These are phyloP conservation scores for Muraenolepis orangiensis DNA, from an alignment of 2,797 vertebrate genomes.

Conservation along the genomic window DNA sequence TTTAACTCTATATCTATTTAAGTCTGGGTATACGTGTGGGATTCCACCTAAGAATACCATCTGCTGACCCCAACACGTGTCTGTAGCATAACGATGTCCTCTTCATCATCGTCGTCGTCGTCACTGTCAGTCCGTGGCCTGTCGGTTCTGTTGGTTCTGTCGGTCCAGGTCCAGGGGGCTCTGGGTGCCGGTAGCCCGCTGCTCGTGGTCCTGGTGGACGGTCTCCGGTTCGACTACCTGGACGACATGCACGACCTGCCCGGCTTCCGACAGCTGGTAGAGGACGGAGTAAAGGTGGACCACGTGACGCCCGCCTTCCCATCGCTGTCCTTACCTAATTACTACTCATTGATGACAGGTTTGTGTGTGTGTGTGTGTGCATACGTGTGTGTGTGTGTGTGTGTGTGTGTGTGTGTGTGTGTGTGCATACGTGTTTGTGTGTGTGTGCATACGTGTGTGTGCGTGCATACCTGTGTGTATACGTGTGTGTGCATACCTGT, in stretches of 20 bases:
- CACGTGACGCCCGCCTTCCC: slow-evolving; percentile 92
- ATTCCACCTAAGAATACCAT: too few relatives aligned
- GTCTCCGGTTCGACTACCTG: slow-evolving; percentile 88
- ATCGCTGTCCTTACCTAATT: slow-evolving; percentile 90
- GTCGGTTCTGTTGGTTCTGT: too few relatives aligned
- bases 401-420: not conserved
- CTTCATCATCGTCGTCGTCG: too few relatives aligned
- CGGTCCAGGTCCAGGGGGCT: not conserved
- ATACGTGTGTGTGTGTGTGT: not conserved
- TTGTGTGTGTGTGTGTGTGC: not conserved
- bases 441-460: slow-evolving; percentile 1
- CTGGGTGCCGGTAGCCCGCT: slow-evolving; percentile 69
- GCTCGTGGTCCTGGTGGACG: slow-evolving; percentile 85
- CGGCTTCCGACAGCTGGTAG: slow-evolving; percentile 80
- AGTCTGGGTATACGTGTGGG: too few relatives aligned
- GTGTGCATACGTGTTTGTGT: too few relatives aligned
- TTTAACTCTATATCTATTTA: too few relatives aligned
- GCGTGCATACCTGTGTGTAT: not conserved
- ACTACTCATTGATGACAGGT: slow-evolving; percentile 92
- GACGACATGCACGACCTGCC: slow-evolving; percentile 74
- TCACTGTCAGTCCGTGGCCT: too few relatives aligned
- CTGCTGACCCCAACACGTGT: too few relatives aligned
- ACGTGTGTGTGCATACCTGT: not conserved
- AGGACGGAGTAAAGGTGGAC: slow-evolving; percentile 84
- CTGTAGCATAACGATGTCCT: too few relatives aligned